phyloP scores from a whole-genome alignment of 2,888 invertebrate genomes.

The Phengaris alcon region DNA sequence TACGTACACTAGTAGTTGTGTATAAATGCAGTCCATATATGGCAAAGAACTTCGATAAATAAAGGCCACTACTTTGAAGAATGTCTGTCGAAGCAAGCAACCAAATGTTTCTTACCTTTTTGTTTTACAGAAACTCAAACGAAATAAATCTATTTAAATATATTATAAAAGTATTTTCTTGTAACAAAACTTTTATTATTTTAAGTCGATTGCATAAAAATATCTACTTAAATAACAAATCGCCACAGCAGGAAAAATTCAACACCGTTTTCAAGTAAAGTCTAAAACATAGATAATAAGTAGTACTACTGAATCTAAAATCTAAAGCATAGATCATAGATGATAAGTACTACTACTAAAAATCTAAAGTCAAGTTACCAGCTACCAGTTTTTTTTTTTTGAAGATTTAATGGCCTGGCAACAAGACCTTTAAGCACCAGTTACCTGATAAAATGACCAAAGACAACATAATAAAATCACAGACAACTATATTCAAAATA shows the following conservation, averaged over 20 bases:
- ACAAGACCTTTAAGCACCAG: too few species aligned
- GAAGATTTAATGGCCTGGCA: too few species aligned
- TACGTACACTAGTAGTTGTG: background rate
- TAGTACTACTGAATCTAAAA: too few species aligned
- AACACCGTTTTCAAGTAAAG: background rate
- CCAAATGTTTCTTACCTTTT: constrained; percentile 22
- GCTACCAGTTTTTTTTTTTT: too few species aligned
- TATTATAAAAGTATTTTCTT: background rate
- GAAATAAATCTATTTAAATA: background rate
- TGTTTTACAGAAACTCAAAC: constrained; percentile 2
- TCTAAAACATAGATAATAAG: too few species aligned
- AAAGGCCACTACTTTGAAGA: background rate
- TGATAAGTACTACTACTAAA: too few species aligned
- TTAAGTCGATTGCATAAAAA: background rate
- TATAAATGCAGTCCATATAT: constrained; percentile 4
- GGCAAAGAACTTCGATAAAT: constrained; percentile 23
- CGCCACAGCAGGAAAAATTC: background rate
- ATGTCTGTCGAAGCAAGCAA: background rate
- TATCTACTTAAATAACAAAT: background rate
- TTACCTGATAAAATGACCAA: too few species aligned
- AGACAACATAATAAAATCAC: too few species aligned
- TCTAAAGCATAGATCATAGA: too few species aligned
- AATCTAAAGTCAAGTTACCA: too few species aligned
- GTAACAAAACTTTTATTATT: background rate
- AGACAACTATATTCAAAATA: too few species aligned